Evolutionary conservation across 2,888 invertebrate species (phyloP), one percentile per base, ranked within the genome.

Genomic region (Oscheius sp.): DNA sequence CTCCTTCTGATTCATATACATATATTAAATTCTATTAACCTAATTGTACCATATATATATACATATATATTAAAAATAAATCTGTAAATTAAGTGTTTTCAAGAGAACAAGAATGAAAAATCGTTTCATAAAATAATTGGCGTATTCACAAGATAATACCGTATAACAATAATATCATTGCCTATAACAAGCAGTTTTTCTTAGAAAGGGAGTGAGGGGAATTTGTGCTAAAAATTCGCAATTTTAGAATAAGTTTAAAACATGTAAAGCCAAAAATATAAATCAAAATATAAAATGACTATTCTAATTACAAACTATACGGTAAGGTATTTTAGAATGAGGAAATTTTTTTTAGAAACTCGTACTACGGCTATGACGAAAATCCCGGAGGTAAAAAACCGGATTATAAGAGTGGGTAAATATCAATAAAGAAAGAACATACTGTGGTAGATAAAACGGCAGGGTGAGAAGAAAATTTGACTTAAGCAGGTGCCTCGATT

Each of bases 391-490:
- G 36, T 9, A 36, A 8, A 36, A 14, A 41, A 41, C 41, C 41
- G 41, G 41, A 41, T 41, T 3, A n/a, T n/a, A 41, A 41, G 14
- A 9, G 14, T 14, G 36, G 12, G 41, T 3, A 12, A 20, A 41
- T 41, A 12, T 20, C 41, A 17, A 41, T 41, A 41, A 20, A 14
- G 45, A 47, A 47, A 47, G 47, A 47, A 47, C 47, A 47, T 47
- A 24, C 47, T 24, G 47, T 47, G 47, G 47, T 24, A 47, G 47
- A 47, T 20, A 47, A 24, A 5, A 12, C 5, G 20, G 47, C 3
- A 3, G 20, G 22, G 24, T 20, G 20, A 44, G 45, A 17, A 44
- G 17, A 14, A 8, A 8, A 44, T 44, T 44, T 44, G 45, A 14
- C 33, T 38, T 44, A 41, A 17, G 36, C 57, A 6, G 57, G 24